phyloP scores from a whole-genome alignment of 2,113 vertebrate genomes.

The Pollimyrus isidori region DNA sequence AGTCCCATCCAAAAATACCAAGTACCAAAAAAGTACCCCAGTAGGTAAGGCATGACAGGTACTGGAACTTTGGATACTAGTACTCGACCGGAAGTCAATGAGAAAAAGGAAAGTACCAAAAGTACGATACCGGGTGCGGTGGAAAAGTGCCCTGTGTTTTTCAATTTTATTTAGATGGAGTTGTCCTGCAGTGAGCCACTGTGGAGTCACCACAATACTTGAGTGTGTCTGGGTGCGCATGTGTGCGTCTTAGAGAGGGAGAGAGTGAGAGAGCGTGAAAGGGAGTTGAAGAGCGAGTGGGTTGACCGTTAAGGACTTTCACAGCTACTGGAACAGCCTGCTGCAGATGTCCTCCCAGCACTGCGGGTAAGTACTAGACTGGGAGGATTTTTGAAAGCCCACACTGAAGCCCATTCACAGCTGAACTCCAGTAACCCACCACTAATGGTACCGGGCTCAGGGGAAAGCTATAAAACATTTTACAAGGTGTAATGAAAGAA shows the following conservation, averaged over 20 bases:
- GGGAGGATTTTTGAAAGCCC: slow-evolving; percentile 41
- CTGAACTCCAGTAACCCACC: slow-evolving; percentile 31
- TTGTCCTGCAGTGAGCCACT: background rate
- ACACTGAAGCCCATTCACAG: slow-evolving; percentile 11
- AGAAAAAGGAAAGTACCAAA: background rate
- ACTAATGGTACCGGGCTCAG: slow-evolving; percentile 38
- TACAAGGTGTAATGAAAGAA: slow-evolving; percentile 62
- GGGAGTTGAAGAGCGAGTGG: background rate
- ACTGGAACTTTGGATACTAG: background rate
- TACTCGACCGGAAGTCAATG: background rate
- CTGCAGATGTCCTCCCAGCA: slow-evolving; percentile 44
- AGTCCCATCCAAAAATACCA: background rate
- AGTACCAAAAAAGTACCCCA: background rate
- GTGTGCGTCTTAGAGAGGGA: background rate
- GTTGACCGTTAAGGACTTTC: slow-evolving; percentile 17
- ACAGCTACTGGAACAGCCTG: slow-evolving; percentile 30
- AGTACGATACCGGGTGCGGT: background rate
- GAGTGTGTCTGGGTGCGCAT: background rate
- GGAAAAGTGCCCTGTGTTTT: background rate
- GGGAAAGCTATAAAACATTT: slow-evolving; percentile 54
- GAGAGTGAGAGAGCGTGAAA: no score
- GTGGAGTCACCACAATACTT: background rate
- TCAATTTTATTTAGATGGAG: background rate
- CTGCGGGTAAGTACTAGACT: slow-evolving; percentile 8
- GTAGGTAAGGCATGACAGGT: background rate